Base-by-base conservation (phyloP, 2,888 invertebrate genomes). In the Idaea straminata region DNA sequence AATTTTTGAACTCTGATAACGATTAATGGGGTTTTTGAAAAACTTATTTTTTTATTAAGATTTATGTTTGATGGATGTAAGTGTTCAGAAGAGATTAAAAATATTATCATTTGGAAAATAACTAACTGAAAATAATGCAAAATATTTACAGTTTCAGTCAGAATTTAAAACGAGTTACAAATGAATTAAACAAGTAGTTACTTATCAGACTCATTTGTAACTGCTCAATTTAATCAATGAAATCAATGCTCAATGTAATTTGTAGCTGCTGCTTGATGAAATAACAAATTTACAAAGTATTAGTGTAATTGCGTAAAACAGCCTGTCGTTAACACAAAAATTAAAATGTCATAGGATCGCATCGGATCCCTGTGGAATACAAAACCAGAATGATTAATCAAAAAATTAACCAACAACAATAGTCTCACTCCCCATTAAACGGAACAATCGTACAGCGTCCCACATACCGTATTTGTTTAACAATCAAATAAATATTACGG, bases 401-500 rank as follows among this genome's bases (percentile, higher is more conserved):
- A 92, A 92, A 92, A 92, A 92, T 92, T 92, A 91, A 91, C 91
- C 88, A 84, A 86, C 88, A 77, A 92, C 92, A 92, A 92, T 88
- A 75, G 81, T 72, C 72, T 72, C 84, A 83, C 88, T 91, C 89
- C 85, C 88, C 84, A 88, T 91, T 89, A 86, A 82, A 83, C 80
- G 81, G 74, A 78, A 91, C 91, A 92, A 92, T 88, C 86, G 81
- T 82, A 82, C 83, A 83, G 85, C 88, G 86, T 88, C 91, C 91
- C 92, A 91, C 91, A 91, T 87, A 81, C 82, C 83, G 82, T 91
- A 88, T 91, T 92, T 91, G 92, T 92, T 91, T 88, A 87, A 91
- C 92, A 92, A 92, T 92, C 92, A 91, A 91, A 92, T 92, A 92
- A 92, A 92, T 92, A 92, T 92, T 91, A 92, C 88, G 85, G 80